Evolutionary conservation across 2,888 invertebrate genomes (phyloP).

Genomic region (Hypomecis atomaria): DNA sequence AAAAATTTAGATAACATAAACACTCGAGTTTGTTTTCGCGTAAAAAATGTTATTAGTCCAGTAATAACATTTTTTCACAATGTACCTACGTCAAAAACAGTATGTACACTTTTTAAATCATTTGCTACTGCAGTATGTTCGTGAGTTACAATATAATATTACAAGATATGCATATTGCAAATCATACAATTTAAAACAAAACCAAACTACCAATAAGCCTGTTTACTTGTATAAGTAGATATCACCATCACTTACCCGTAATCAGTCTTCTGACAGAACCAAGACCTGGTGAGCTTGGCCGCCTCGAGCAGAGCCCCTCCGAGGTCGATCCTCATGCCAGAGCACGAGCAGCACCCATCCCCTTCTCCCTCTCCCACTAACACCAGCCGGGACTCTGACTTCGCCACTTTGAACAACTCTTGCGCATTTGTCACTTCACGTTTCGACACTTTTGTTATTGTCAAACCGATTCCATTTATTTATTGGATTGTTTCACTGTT

Average conservation of each 20-base stretch:
- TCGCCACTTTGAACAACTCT: slow-evolving; percentile 77
- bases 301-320: slow-evolving; percentile 78
- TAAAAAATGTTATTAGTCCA: no score
- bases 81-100: no score
- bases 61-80: no score
- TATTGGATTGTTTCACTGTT: slow-evolving; percentile 21
- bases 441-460: slow-evolving; percentile 9
- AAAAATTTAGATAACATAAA: no score
- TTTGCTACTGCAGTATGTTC: no score
- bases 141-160: no score
- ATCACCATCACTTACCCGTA: slow-evolving; percentile 73
- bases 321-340: slow-evolving; percentile 81
- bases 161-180: no score
- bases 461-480: slow-evolving; percentile 24
- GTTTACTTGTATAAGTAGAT: not conserved
- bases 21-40: no score
- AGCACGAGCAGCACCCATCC: slow-evolving; percentile 75
- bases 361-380: slow-evolving; percentile 76
- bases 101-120: no score
- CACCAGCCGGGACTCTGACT: slow-evolving; percentile 77
- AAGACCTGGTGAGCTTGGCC: slow-evolving; percentile 79
- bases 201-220: no score
- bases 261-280: slow-evolving; percentile 80
- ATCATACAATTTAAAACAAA: no score
- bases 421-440: slow-evolving; percentile 26